phyloP scores from a whole-genome alignment of 2,113 vertebrate species.

The Pluvialis apricaria region DNA sequence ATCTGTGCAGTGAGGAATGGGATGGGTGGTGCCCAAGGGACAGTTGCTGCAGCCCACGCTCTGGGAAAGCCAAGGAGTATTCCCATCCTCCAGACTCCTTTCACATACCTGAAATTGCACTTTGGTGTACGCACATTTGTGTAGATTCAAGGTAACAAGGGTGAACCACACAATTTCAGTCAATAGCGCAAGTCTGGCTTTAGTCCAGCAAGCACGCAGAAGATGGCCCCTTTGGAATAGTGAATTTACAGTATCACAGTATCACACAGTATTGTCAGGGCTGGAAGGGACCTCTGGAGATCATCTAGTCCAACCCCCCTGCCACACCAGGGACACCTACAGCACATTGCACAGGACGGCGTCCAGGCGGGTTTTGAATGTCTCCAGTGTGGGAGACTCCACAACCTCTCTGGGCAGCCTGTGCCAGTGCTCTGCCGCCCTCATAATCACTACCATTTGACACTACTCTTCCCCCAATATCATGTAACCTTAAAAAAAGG shows the following conservation, averaged over 20 bases:
- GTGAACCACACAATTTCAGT: neutral
- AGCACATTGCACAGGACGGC: too few species aligned
- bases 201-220: neutral
- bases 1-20: neutral
- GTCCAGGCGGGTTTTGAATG: too few species aligned
- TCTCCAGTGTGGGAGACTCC: too few species aligned
- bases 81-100: neutral
- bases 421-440: too few species aligned
- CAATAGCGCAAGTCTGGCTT: neutral
- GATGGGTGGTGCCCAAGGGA: neutral
- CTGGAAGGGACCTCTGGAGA: too few species aligned
- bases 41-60: neutral
- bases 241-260: too few species aligned
- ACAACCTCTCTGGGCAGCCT: too few species aligned
- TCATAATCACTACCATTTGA: too few species aligned
- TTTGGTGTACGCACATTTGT: neutral
- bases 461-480: neutral
- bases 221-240: neutral
- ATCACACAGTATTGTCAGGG: too few species aligned
- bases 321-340: too few species aligned
- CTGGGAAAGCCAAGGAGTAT: neutral
- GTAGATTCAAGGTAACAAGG: neutral
- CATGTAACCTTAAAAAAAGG: neutral
- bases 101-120: neutral
- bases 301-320: too few species aligned